Evolutionary conservation across 2,888 invertebrate genomes (phyloP).

Genomic region (Fragum fragum): DNA sequence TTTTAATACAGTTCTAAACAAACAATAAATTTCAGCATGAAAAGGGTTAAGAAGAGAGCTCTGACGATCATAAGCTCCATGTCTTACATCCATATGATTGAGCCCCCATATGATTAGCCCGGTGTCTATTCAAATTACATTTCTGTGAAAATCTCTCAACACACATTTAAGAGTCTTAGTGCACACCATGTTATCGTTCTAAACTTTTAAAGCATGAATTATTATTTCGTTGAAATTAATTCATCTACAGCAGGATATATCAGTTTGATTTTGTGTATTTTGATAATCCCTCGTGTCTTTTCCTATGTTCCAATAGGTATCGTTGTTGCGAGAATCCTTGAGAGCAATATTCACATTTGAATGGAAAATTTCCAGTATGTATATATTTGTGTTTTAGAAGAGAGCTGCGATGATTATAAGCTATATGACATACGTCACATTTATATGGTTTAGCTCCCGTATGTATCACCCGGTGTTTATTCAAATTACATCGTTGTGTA

Average conservation of each 20-base stretch:
- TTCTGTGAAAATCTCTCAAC: not conserved
- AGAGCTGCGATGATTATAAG: not conserved
- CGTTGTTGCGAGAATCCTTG: not conserved
- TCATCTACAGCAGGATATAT: too few relatives aligned
- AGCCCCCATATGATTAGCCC: not conserved
- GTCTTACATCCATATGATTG: not conserved
- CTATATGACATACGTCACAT: not conserved
- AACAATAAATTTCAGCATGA: too few relatives aligned
- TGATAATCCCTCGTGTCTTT: not conserved
- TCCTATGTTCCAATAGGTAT: not conserved
- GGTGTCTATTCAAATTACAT: conserved; percentile 6
- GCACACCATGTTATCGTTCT: not conserved
- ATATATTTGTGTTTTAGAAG: not conserved
- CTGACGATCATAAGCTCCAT: not conserved
- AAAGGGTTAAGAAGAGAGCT: not conserved
- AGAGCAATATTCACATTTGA: not conserved
- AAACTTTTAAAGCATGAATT: too few relatives aligned
- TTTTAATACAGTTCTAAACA: too few relatives aligned
- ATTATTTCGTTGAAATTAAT: too few relatives aligned
- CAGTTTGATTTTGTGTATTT: not conserved
- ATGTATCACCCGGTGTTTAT: conserved; percentile 1
- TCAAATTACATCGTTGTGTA: not conserved
- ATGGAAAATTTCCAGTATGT: not conserved
- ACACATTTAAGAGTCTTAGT: not conserved
- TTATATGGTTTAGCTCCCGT: not conserved